Percentiles rank a stretch among this genome's conserved stretches.
These are phyloP conservation scores for Lamprotornis superbus DNA, from an alignment of 2,113 vertebrate species.

Conservation along the genomic window DNA sequence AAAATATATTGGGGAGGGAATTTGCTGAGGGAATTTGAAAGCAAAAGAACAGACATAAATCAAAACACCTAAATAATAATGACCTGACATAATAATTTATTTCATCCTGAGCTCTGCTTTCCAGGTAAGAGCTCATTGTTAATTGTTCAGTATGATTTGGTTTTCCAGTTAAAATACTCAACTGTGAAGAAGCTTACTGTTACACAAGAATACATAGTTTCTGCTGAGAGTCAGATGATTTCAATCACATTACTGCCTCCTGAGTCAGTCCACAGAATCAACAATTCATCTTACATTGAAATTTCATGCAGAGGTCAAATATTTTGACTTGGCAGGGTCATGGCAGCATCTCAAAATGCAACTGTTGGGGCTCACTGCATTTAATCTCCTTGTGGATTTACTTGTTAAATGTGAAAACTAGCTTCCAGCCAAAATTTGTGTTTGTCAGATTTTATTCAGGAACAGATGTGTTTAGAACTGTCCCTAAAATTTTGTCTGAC, in stretches of 20 bases:
- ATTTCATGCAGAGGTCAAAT: background rate
- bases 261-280: background rate
- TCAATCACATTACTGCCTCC: slow-evolving; percentile 19
- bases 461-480: background rate
- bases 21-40: background rate
- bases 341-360: background rate
- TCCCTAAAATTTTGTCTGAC: background rate
- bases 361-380: background rate
- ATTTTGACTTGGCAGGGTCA: background rate
- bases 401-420: background rate
- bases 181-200: background rate
- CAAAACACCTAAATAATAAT: background rate
- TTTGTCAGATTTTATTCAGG: background rate
- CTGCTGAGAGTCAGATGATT: slow-evolving; percentile 21
- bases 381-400: background rate
- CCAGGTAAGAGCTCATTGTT: background rate
- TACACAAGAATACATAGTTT: background rate
- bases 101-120: slow-evolving; percentile 1
- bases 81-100: background rate
- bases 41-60: background rate
- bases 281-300: background rate
- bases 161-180: slow-evolving; percentile 2
- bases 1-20: background rate
- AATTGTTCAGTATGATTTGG: background rate
- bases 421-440: background rate